A percentile compares a stretch with the other conserved stretches of the same genome.
phyloP scores from a whole-genome alignment of 2,113 vertebrate genomes.

The Pogonocichla stellata region DNA sequence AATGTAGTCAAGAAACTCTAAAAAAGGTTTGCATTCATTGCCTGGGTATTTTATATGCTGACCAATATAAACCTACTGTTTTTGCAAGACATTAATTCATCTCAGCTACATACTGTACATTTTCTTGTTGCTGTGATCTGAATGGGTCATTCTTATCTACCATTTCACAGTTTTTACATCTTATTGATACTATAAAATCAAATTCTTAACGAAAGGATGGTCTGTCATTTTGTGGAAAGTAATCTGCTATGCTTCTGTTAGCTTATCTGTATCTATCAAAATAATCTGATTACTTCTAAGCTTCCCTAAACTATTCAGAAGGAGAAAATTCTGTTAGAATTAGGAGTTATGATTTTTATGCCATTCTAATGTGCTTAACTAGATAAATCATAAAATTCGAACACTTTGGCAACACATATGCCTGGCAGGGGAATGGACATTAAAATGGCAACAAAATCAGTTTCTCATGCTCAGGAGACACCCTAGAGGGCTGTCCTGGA shows the following conservation, averaged over 20 bases:
- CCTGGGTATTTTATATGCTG: background rate
- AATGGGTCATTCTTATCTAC: background rate
- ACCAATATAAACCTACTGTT: background rate
- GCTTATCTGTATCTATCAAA: background rate
- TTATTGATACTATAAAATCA: background rate
- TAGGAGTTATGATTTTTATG: background rate
- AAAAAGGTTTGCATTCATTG: background rate
- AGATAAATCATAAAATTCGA: constrained; percentile 35
- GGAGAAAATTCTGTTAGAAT: constrained; percentile 2
- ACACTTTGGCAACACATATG: background rate
- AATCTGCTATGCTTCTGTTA: background rate
- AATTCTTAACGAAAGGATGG: background rate
- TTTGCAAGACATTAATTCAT: background rate
- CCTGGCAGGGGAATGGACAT: background rate
- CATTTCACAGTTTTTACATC: background rate
- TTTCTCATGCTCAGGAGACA: constrained; percentile 18
- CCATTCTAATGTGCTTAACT: constrained; percentile 18
- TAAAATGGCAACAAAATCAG: constrained; percentile 7
- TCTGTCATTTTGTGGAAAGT: background rate
- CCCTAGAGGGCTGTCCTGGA: constrained; percentile 35
- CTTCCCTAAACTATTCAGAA: background rate
- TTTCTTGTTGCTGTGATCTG: background rate
- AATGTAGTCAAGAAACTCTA: background rate
- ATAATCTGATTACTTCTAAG: background rate
- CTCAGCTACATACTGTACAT: background rate